Percentiles rank a stretch among this genome's conserved stretches.
These are phyloP conservation scores for Drosophila lacertosa DNA, from an alignment of 1,140 invertebrate species.

Conservation along the genomic window DNA sequence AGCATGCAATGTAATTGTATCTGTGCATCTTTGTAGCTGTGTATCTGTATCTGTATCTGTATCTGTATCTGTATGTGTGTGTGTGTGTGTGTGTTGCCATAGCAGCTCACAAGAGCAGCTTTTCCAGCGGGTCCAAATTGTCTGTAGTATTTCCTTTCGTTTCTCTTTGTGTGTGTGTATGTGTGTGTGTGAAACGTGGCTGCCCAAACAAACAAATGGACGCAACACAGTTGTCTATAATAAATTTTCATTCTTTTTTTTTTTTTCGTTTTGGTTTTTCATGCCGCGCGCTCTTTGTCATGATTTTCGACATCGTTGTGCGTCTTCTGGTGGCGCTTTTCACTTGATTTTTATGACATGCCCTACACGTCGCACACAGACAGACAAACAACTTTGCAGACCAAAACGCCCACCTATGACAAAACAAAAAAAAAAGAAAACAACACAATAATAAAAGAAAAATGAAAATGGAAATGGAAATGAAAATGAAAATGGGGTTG, in stretches of 20 bases:
- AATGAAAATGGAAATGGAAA: slow-evolving; percentile 27
- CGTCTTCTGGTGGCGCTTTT: slow-evolving; percentile 27
- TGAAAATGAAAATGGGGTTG: slow-evolving; percentile 14
- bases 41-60: slow-evolving; percentile 25
- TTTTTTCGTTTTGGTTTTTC: slow-evolving; percentile 20
- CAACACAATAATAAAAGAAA: slow-evolving; percentile 18
- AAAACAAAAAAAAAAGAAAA: slow-evolving; percentile 10
- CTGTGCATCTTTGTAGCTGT: slow-evolving; percentile 34
- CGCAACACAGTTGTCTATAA: slow-evolving; percentile 71
- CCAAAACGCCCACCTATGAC: slow-evolving; percentile 11
- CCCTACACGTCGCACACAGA: slow-evolving; percentile 36
- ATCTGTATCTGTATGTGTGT: slow-evolving; percentile 5
- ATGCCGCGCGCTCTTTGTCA: slow-evolving; percentile 31
- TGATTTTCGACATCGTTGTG: slow-evolving; percentile 51
- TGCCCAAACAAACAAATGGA: slow-evolving; percentile 29
- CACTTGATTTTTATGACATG: slow-evolving; percentile 54
- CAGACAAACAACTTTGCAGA: slow-evolving; percentile 25
- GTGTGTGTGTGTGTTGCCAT: slow-evolving; percentile 61
- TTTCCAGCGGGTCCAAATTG: slow-evolving; percentile 47
- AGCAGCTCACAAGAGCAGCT: slow-evolving; percentile 55
- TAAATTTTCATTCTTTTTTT: slow-evolving; percentile 55
- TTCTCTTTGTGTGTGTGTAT: too few species aligned
- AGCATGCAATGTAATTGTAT: slow-evolving; percentile 1
- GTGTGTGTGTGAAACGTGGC: not conserved
- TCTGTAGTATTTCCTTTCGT: slow-evolving; percentile 38